phyloP scores from a whole-genome alignment of 2,797 vertebrate genomes.

The Poliocrania exsul region DNA sequence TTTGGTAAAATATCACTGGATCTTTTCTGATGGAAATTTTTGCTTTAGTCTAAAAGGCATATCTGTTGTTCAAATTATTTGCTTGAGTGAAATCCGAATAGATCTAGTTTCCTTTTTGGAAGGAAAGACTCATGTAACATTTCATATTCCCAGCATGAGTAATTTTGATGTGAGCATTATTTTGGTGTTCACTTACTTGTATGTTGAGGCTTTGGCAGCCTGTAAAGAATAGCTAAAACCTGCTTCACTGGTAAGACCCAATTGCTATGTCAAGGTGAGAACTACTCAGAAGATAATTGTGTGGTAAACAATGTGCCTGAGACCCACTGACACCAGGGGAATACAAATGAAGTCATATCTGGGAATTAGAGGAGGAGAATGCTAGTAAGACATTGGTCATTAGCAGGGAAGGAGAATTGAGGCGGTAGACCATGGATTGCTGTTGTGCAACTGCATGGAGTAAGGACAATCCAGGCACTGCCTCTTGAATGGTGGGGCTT shows the following conservation, averaged over 20 bases:
- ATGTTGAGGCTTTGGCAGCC: not conserved
- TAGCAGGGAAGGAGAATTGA: not conserved
- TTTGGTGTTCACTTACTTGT: not conserved
- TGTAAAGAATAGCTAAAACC: not conserved
- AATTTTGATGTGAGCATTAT: conserved; percentile 36
- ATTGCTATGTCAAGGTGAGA: not conserved
- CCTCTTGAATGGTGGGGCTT: fast-evolving
- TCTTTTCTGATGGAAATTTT: conserved; percentile 6
- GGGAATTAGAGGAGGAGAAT: not conserved
- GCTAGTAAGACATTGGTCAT: not conserved
- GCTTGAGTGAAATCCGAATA: not conserved
- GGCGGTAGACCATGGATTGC: not conserved
- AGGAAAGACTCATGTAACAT: conserved; percentile 3
- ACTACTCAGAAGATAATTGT: not conserved
- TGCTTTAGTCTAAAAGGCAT: not conserved
- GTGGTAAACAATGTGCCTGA: not conserved
- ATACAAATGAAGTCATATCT: not conserved
- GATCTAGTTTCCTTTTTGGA: not conserved
- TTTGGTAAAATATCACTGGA: not conserved
- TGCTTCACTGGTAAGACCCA: not conserved
- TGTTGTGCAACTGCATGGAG: not conserved
- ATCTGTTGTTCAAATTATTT: conserved; percentile 28
- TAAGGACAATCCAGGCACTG: not conserved
- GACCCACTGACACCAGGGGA: not conserved
- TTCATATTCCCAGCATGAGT: conserved; percentile 24